These are phyloP conservation scores for Cercopithecus mona DNA, from an alignment of 2,113 vertebrate species.

Conservation along the genomic window DNA sequence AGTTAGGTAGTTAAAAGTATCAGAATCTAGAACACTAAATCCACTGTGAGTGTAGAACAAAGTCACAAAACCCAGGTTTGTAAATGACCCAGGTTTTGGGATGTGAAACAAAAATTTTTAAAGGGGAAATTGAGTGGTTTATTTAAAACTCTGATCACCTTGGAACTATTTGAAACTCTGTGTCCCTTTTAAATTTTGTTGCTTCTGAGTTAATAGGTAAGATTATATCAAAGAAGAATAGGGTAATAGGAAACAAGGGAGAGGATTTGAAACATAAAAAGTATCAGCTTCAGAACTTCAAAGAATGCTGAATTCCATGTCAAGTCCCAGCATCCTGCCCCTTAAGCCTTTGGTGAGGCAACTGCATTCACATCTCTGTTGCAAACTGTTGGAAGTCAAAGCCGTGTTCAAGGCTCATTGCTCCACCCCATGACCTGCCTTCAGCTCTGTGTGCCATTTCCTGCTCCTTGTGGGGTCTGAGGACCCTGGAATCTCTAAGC, in stretches of 20 bases:
- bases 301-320: slow-evolving; percentile 35
- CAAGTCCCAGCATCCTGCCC: slow-evolving; percentile 1
- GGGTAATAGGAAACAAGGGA: not conserved
- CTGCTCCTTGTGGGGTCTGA: not conserved
- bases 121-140: slow-evolving; percentile 49
- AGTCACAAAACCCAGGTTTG: not conserved
- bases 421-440: not conserved
- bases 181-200: slow-evolving; percentile 63
- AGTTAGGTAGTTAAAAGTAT: not conserved
- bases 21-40: not conserved
- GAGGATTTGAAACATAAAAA: slow-evolving; percentile 32
- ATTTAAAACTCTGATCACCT: slow-evolving; percentile 77
- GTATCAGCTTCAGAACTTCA: slow-evolving; percentile 1
- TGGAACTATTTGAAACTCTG: slow-evolving; percentile 73
- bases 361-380: not conserved
- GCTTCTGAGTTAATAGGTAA: slow-evolving; percentile 63
- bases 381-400: not conserved
- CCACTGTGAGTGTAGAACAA: not conserved
- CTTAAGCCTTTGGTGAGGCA: not conserved
- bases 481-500: not conserved
- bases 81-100: not conserved
- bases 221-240: slow-evolving; percentile 46
- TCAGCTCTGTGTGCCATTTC: not conserved
- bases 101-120: slow-evolving; percentile 62
- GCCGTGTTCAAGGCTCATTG: not conserved